These are phyloP conservation scores for Odontamblyopus rebecca DNA, from an alignment of 2,797 vertebrate species.

Conservation along the genomic window DNA sequence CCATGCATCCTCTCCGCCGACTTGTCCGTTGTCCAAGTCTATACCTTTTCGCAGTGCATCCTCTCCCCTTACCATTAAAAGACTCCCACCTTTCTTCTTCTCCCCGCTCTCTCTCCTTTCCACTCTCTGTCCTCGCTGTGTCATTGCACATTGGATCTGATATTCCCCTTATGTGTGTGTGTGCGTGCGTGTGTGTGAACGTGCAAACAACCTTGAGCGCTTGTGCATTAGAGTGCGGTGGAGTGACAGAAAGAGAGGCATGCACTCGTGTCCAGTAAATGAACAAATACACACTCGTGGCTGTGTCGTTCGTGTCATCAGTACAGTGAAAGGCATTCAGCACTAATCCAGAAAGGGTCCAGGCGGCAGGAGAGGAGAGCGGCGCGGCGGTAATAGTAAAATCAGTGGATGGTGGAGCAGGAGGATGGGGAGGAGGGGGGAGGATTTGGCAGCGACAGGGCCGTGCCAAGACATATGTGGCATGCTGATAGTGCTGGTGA, in stretches of 20 bases:
- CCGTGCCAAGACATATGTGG: conserved; percentile 74
- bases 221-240: conserved; percentile 25
- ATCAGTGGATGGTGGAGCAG: conserved; percentile 61
- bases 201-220: conserved; percentile 44
- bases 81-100: conserved; percentile 49
- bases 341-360: conserved; percentile 61
- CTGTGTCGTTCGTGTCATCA: conserved; percentile 75
- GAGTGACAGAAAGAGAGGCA: conserved; percentile 31
- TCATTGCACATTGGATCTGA: conserved; percentile 75
- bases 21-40: conserved; percentile 41
- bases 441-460: conserved; percentile 72
- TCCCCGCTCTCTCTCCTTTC: conserved; percentile 38
- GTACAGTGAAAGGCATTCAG: conserved; percentile 51
- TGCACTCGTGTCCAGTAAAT: conserved; percentile 68
- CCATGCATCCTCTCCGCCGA: conserved; percentile 62
- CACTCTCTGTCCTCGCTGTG: conserved; percentile 70
- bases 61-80: conserved; percentile 66
- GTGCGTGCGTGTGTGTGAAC: conserved; percentile 22
- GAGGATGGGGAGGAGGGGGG: conserved; percentile 55
- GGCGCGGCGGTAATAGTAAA: conserved; percentile 62
- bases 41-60: conserved; percentile 44
- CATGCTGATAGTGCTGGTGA: conserved; percentile 71
- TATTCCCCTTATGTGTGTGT: conserved; percentile 54
- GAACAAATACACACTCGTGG: conserved; percentile 68
- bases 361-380: neutral